Evolutionary conservation across 1,140 invertebrate species (phyloP).

Genomic region (Helicoverpa zea): DNA sequence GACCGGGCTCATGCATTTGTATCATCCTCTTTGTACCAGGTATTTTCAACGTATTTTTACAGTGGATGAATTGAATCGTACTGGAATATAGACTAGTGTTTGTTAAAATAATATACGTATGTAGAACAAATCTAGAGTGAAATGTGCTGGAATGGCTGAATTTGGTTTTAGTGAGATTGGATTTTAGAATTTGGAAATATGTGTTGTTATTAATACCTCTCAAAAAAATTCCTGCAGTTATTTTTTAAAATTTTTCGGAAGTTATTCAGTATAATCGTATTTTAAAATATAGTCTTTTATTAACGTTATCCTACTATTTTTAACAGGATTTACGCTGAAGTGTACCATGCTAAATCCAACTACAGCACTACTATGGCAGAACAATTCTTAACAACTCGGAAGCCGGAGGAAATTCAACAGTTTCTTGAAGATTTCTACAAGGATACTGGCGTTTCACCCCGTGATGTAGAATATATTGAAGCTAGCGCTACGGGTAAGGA

Average conservation of each 20-base stretch:
- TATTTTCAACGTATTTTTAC: constrained; percentile 10
- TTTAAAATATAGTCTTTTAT: no score
- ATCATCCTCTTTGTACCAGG: background rate
- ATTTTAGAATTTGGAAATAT: no score
- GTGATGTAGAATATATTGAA: constrained; percentile 90
- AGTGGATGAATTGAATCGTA: background rate
- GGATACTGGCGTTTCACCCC: constrained; percentile 88
- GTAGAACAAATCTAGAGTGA: no score
- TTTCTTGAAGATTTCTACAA: constrained; percentile 88
- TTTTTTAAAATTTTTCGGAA: no score
- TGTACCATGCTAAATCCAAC: constrained; percentile 89
- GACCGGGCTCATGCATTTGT: constrained; percentile 39
- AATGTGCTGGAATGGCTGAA: no score
- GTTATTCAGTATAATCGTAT: no score
- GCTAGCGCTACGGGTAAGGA: constrained; percentile 88
- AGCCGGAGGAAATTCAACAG: constrained; percentile 85
- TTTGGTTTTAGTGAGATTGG: no score
- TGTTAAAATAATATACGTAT: no score
- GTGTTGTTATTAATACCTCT: no score
- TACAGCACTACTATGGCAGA: constrained; percentile 2
- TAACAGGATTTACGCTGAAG: constrained; percentile 88
- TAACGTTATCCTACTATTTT: background rate
- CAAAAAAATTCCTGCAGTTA: no score
- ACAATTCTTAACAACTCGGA: constrained; percentile 65
- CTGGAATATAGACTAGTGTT: background rate